Evolutionary conservation across 2,113 vertebrate genomes (phyloP).

Genomic region (Oryzias melastigma): DNA sequence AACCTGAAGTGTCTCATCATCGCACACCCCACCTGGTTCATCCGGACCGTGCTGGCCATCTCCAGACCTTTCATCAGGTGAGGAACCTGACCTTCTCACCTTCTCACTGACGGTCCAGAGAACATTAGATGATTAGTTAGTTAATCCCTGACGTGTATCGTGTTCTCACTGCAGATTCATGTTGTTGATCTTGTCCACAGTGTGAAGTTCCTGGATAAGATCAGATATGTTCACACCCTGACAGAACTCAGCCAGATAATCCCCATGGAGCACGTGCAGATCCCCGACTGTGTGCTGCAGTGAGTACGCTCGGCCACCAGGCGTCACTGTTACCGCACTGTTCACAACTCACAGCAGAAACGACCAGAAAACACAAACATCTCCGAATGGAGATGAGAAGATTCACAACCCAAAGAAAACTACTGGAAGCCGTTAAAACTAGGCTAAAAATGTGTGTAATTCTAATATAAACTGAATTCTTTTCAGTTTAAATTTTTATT

Average conservation of each 20-base stretch:
- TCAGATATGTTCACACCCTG: constrained; percentile 90
- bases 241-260: constrained; percentile 87
- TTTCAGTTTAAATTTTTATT: too few species aligned
- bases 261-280: constrained; percentile 95
- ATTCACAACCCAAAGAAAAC: too few species aligned
- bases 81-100: not conserved
- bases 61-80: constrained; percentile 96
- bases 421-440: too few species aligned
- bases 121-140: not conserved
- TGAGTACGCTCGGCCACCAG: constrained; percentile 75
- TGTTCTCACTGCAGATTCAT: not conserved
- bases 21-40: constrained; percentile 94
- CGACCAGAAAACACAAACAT: too few species aligned
- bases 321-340: constrained; percentile 25
- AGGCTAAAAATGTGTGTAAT: too few species aligned
- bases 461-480: too few species aligned
- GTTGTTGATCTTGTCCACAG: constrained; percentile 59
- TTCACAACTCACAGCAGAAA: not conserved
- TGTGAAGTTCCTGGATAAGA: constrained; percentile 94
- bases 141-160: not conserved
- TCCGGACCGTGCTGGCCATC: constrained; percentile 90
- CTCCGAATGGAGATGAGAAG: too few species aligned
- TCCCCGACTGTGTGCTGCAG: constrained; percentile 91
- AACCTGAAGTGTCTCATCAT: constrained; percentile 95
- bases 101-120: not conserved